Evolutionary conservation across 2,888 invertebrate genomes (phyloP).

Genomic region (Barypeithes pellucidus): DNA sequence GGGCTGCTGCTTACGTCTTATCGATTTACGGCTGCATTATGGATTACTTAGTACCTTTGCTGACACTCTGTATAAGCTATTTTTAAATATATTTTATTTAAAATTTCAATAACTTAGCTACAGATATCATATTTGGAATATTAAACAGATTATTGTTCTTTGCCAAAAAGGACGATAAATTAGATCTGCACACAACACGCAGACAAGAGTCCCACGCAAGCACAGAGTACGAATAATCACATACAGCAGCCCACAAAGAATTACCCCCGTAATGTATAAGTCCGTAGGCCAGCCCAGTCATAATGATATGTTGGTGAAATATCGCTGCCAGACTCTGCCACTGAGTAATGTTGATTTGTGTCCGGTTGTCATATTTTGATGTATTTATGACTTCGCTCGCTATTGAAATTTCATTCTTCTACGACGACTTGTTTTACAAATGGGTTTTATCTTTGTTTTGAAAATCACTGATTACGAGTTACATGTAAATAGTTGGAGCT

Average conservation of each 20-base stretch:
- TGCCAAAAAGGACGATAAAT: background rate
- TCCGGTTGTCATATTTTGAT: conserved; percentile 34
- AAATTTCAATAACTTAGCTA: too few relatives aligned
- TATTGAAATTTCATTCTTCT: conserved; percentile 29
- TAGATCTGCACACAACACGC: background rate
- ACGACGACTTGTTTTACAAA: conserved; percentile 4
- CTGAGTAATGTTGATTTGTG: conserved; percentile 28
- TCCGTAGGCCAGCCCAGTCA: conserved; percentile 26
- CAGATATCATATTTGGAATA: background rate
- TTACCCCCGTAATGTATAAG: conserved; percentile 32
- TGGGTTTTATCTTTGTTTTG: too few relatives aligned
- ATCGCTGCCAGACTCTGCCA: conserved; percentile 31
- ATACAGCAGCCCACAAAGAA: conserved; percentile 38
- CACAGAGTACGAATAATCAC: background rate
- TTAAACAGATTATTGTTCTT: background rate
- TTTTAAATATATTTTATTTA: too few relatives aligned
- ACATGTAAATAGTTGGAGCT: too few relatives aligned
- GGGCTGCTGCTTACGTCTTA: too few relatives aligned
- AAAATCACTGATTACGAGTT: too few relatives aligned
- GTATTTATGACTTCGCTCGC: conserved; percentile 25
- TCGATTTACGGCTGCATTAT: too few relatives aligned
- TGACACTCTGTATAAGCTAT: too few relatives aligned
- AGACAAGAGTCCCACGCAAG: conserved; percentile 29
- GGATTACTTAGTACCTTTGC: too few relatives aligned
- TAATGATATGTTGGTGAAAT: conserved; percentile 40